A percentile compares a stretch with the other conserved stretches of the same genome.
Conservation (phyloP, 2,113 vertebrate species). For the Tetrao urogallus region DNA sequence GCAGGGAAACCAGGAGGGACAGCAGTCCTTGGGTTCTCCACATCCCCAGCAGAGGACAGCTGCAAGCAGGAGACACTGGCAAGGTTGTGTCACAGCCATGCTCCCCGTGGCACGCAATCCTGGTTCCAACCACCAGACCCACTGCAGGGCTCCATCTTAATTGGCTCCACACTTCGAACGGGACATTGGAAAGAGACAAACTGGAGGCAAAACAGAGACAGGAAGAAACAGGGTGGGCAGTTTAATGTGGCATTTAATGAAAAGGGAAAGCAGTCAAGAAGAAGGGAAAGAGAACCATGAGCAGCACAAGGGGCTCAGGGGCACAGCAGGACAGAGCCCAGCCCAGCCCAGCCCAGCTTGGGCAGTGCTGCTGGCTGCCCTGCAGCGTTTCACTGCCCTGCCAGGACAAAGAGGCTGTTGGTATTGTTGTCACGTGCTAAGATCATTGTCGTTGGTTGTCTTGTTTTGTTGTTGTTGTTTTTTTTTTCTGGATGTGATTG, state of each 20-base stretch:
- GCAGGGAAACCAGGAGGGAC: neutral
- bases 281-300: neutral
- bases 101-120: neutral
- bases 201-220: neutral
- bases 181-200: too few species aligned
- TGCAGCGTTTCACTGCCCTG: neutral
- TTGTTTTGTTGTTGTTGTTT: neutral
- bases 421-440: neutral
- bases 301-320: rapidly evolving
- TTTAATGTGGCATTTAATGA: too few species aligned
- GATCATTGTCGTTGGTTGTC: neutral
- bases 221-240: neutral
- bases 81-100: neutral
- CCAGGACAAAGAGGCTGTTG: neutral
- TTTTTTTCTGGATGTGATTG: neutral
- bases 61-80: neutral
- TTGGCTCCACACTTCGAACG: neutral
- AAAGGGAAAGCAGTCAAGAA: neutral
- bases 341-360: rapidly evolving
- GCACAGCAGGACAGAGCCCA: neutral
- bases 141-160: neutral
- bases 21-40: rapidly evolving
- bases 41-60: neutral
- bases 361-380: neutral
- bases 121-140: neutral